phyloP scores from a whole-genome alignment of 1,140 invertebrate genomes.

The Nymphalis io region DNA sequence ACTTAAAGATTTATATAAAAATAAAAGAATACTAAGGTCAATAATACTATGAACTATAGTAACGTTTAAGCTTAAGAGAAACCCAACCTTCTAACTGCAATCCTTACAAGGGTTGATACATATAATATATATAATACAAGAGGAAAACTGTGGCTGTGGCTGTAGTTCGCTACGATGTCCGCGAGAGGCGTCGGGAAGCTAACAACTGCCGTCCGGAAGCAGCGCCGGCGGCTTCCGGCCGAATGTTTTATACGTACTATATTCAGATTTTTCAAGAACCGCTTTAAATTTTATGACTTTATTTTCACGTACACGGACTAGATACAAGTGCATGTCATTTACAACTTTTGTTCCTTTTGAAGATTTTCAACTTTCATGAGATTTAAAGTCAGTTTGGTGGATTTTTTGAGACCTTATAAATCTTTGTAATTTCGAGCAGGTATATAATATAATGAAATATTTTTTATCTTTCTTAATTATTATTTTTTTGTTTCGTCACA shows the following conservation, averaged over 20 bases:
- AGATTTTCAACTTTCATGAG: background rate
- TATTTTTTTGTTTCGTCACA: too few relatives aligned
- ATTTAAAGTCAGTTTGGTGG: background rate
- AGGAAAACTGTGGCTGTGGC: slow-evolving; percentile 24
- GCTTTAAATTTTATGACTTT: slow-evolving; percentile 42
- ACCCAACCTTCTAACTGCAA: background rate
- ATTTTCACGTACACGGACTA: slow-evolving; percentile 35
- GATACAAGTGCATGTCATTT: slow-evolving; percentile 23
- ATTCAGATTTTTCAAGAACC: slow-evolving; percentile 53
- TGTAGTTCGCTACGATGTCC: slow-evolving; percentile 46
- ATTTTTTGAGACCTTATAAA: background rate
- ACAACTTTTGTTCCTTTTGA: slow-evolving; percentile 13
- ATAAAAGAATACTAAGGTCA: background rate
- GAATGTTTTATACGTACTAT: slow-evolving; percentile 59
- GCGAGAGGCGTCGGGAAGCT: slow-evolving; percentile 67
- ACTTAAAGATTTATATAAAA: too few relatives aligned
- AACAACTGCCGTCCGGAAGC: slow-evolving; percentile 69
- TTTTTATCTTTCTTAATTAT: too few relatives aligned
- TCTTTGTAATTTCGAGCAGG: background rate
- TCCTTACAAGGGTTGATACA: background rate
- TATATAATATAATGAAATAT: too few relatives aligned
- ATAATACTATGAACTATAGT: too few relatives aligned
- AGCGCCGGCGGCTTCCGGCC: slow-evolving; percentile 70
- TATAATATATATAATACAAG: background rate
- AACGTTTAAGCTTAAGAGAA: background rate